Evolutionary conservation across 2,888 invertebrate species (phyloP).

Genomic region (Tenthredo amoena): DNA sequence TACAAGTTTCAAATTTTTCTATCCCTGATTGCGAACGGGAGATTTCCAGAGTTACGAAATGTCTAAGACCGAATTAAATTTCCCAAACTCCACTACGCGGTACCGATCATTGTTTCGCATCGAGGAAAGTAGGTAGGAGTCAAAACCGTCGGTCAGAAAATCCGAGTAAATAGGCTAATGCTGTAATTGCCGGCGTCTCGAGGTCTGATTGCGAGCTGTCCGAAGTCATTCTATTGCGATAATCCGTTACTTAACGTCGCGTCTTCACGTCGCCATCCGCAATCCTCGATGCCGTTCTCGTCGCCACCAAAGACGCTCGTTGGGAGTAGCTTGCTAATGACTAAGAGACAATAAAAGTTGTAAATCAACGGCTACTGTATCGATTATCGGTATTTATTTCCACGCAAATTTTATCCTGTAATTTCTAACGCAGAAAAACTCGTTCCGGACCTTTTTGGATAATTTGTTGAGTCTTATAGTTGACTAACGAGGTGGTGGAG

Average conservation of each 20-base stretch:
- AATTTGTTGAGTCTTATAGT: neutral
- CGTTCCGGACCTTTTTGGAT: neutral
- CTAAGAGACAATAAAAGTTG: neutral
- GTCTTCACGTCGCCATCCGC: constrained; percentile 20
- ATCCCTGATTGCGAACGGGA: neutral
- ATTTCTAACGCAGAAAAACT: neutral
- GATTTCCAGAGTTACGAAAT: neutral
- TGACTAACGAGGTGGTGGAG: constrained; percentile 5
- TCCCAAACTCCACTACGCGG: neutral
- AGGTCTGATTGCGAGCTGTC: constrained; percentile 27
- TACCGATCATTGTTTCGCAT: neutral
- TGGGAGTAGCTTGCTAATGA: neutral
- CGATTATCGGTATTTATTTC: neutral
- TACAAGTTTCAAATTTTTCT: neutral
- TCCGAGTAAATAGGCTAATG: constrained; percentile 19
- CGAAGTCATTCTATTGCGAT: constrained; percentile 34
- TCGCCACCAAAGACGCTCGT: constrained; percentile 8
- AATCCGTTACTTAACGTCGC: constrained; percentile 38
- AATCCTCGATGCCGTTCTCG: neutral
- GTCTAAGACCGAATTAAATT: neutral
- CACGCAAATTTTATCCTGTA: neutral
- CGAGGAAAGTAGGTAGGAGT: neutral
- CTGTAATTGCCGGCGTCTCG: constrained; percentile 36
- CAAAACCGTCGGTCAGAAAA: constrained; percentile 1
- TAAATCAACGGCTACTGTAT: neutral